Base-by-base conservation (phyloP, 2,888 invertebrate genomes). In the Erannis defoliaria region DNA sequence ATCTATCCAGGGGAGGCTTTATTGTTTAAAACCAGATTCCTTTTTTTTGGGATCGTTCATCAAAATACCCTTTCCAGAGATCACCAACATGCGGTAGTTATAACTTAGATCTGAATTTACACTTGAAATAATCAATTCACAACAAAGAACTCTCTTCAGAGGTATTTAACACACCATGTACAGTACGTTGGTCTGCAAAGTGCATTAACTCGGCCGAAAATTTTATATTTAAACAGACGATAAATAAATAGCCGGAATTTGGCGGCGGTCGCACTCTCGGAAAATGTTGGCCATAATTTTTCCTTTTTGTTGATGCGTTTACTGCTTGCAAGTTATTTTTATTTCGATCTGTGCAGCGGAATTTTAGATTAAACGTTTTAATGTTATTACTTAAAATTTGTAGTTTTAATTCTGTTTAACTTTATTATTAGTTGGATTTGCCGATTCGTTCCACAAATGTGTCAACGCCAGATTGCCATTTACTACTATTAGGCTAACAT, bases 151-250 rank as follows among this genome's bases (percentile, higher is more conserved):
- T 5, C 45, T 8, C 5, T 21, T 23, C n/a, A 21, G 8, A n/a
- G 3, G 5, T 19, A 12, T 29, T n/a, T 9, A 1, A 1, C 19
- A 43, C 71, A 62, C 48, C 45, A 63, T 68, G 66, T 71, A 56
- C 18, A 46, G 9, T n/a, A 31, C 60, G 57, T 65, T 64, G 72
- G 71, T 72, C 67, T 66, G 77, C 78, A 81, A 86, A 88, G 86
- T 88, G 85, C 88, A 85, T 88, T 86, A 84, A 80, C 87, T 80
- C 83, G 79, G 79, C 77, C 81, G 77, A 86, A 84, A 84, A 81
- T 72, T 81, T 79, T 89, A 88, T 88, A 88, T 86, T 81, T 81
- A 80, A 74, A 79, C 78, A 60, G 72, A 71, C 78, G 78, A 81
- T 83, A 81, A 86, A 87, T 84, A 82, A 85, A 86, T 83, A 82